These are phyloP conservation scores for Prochilodus magdalenae DNA, from an alignment of 2,113 vertebrate species.

Conservation along the genomic window DNA sequence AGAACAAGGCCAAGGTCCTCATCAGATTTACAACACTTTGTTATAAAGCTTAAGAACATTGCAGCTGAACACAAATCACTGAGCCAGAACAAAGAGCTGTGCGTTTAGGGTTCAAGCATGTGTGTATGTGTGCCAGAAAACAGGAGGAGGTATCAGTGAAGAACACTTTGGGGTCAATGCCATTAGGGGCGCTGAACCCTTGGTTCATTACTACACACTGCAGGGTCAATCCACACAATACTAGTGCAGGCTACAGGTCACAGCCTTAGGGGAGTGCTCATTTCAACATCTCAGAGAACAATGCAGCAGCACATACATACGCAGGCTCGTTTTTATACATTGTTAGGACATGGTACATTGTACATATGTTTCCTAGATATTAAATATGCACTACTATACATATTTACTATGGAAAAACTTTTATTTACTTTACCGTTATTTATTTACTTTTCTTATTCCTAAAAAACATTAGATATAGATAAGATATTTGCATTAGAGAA, in stretches of 20 bases:
- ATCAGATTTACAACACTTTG: neutral
- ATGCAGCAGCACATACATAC: neutral
- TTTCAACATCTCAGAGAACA: conserved; percentile 53
- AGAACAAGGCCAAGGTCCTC: neutral
- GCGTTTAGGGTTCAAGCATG: neutral
- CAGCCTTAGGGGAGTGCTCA: conserved; percentile 30
- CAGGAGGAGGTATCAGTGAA: conserved; percentile 25
- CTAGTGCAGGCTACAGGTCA: conserved; percentile 52
- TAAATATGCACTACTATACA: no score
- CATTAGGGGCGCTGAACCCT: conserved; percentile 40
- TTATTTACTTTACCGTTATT: no score
- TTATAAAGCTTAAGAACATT: neutral
- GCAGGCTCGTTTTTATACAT: neutral
- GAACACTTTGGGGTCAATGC: conserved; percentile 55
- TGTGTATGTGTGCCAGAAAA: neutral
- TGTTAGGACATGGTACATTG: neutral
- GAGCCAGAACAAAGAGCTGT: conserved; percentile 3
- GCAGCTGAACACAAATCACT: conserved; percentile 17
- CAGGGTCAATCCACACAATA: conserved; percentile 55
- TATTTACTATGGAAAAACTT: neutral
- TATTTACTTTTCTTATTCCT: no score
- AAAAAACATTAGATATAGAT: no score
- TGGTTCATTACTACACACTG: conserved; percentile 51
- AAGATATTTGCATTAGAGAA: no score
- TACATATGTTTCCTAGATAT: neutral